A percentile compares a stretch with the other conserved stretches of the same genome.
Conservation (phyloP, 1,140 invertebrate species). For the Cotesia glomerata region DNA sequence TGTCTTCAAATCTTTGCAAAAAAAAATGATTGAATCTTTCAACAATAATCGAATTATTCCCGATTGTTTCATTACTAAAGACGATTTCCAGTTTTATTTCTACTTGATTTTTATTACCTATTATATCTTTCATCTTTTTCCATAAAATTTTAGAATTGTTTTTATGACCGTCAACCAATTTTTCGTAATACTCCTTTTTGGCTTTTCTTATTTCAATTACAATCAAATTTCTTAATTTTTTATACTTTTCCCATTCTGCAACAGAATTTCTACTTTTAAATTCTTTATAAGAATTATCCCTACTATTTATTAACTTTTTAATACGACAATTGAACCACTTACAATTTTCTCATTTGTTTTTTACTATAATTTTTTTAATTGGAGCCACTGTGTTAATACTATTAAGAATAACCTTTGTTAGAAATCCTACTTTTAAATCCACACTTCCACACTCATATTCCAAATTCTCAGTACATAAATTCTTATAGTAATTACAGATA, state of each 20-base stretch:
- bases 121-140: slow-evolving; percentile 19
- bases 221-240: not conserved
- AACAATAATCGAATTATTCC: no score
- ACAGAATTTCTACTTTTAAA: not conserved
- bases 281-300: slow-evolving; percentile 3
- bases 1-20: no score
- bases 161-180: slow-evolving; percentile 7
- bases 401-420: no score
- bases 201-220: not conserved
- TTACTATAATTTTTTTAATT: not conserved
- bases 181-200: slow-evolving; percentile 19
- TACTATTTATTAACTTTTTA: slow-evolving; percentile 8
- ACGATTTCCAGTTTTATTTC: not conserved
- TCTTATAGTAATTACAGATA: no score
- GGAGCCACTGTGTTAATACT: no score
- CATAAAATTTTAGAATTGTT: slow-evolving; percentile 21
- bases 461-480: no score
- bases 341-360: no score
- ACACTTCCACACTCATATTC: no score
- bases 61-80: no score
- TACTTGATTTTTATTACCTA: slow-evolving; percentile 15
- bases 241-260: slow-evolving; percentile 3
- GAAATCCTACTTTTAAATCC: no score
- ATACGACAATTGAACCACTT: not conserved
- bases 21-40: no score